A percentile compares a stretch with the other conserved stretches of the same genome.
Evolutionary conservation across 2,113 vertebrate genomes (phyloP).

Genomic region (Dicentrarchus labrax): DNA sequence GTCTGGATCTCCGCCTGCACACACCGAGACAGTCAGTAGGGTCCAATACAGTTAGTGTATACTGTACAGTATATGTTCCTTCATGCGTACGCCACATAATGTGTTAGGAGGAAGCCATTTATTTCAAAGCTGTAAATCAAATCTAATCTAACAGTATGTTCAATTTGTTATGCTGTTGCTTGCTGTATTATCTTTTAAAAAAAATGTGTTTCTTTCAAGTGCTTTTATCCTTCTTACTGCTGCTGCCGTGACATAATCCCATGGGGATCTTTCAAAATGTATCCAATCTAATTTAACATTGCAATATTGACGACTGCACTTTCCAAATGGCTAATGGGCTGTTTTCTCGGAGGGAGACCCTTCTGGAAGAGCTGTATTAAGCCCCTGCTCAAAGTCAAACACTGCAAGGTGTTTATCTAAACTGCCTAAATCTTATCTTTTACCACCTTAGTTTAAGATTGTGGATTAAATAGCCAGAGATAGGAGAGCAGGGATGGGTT

Average conservation of each 20-base stretch:
- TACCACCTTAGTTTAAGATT: background rate
- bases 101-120: background rate
- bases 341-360: conserved; percentile 13
- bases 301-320: background rate
- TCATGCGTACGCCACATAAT: background rate
- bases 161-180: background rate
- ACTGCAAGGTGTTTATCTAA: background rate
- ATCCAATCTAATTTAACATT: conserved; percentile 28
- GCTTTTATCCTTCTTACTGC: background rate
- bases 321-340: conserved; percentile 17
- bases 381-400: background rate
- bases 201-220: background rate
- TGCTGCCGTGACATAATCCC: conserved; percentile 1
- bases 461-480: background rate
- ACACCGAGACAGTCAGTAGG: background rate
- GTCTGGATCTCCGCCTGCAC: conserved; percentile 92
- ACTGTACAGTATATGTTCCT: background rate
- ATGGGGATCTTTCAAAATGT: conserved; percentile 24
- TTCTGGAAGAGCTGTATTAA: background rate
- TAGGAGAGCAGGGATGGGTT: background rate
- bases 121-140: conserved; percentile 3
- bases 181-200: background rate
- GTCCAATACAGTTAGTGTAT: background rate
- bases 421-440: background rate
- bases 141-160: background rate